These are phyloP conservation scores for Abrostola triplasia DNA, from an alignment of 2,888 invertebrate genomes.

Conservation along the genomic window DNA sequence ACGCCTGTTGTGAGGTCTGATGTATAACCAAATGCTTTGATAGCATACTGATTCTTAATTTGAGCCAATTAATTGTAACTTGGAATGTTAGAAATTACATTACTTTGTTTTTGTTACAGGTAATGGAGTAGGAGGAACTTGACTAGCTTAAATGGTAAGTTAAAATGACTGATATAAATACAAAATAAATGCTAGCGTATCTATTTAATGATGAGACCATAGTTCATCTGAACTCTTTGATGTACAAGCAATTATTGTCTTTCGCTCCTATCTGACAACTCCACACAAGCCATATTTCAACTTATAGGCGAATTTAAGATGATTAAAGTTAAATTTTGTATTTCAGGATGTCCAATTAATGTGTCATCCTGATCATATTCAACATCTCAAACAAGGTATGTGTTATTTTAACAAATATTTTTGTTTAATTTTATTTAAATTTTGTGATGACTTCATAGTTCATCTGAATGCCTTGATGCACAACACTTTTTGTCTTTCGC, in stretches of 20 bases:
- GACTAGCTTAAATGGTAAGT: neutral
- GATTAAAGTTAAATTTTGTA: neutral
- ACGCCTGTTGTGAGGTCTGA: constrained; percentile 78
- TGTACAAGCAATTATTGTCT: constrained; percentile 69
- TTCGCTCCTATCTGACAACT: constrained; percentile 85
- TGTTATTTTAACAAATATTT: neutral
- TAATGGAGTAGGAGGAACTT: neutral
- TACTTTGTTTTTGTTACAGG: neutral
- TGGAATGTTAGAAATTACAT: neutral
- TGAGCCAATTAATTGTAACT: too few relatives aligned
- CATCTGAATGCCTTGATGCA: constrained; percentile 76
- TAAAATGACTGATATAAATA: neutral
- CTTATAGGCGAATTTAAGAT: neutral
- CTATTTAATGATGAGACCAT: constrained; percentile 66
- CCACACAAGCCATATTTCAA: neutral
- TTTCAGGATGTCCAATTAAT: neutral
- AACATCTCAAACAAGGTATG: neutral
- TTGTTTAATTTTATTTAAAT: too few relatives aligned
- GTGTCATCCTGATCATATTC: neutral
- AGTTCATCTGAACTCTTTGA: constrained; percentile 71
- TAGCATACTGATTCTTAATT: constrained; percentile 68
- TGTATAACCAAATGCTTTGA: constrained; percentile 67
- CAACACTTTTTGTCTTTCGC: constrained; percentile 79
- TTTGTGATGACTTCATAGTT: constrained; percentile 74
- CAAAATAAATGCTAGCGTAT: too few relatives aligned